Evolutionary conservation across 2,888 invertebrate genomes (phyloP).

Genomic region (Hipparchia semele): DNA sequence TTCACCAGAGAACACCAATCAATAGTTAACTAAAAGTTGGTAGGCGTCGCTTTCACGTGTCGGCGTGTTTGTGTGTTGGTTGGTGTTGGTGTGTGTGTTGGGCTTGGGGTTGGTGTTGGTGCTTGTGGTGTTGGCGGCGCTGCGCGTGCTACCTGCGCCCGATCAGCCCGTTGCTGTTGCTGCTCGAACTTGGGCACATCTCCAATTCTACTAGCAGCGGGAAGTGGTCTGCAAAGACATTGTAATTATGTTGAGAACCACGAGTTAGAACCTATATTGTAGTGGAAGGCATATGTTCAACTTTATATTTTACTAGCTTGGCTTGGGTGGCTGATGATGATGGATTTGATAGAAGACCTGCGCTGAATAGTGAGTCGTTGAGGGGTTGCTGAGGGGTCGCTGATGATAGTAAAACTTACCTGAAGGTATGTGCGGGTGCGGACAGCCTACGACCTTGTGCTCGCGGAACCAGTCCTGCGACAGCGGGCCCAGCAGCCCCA

Average conservation of each 20-base stretch:
- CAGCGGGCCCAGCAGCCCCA: slow-evolving; percentile 97
- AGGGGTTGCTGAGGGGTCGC: too few species aligned
- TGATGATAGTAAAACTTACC: slow-evolving; percentile 63
- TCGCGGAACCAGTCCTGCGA: slow-evolving; percentile 97
- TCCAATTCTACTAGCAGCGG: slow-evolving; percentile 95
- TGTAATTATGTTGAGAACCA: not conserved
- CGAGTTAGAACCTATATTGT: too few species aligned
- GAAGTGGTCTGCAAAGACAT: slow-evolving; percentile 89
- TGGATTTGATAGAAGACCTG: too few species aligned
- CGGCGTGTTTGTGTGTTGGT: slow-evolving; percentile 24
- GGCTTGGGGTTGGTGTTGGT: slow-evolving; percentile 25
- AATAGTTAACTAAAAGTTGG: slow-evolving; percentile 31
- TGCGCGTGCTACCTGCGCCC: slow-evolving; percentile 90
- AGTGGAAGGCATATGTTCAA: too few species aligned
- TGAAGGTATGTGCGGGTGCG: slow-evolving; percentile 98
- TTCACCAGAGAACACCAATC: not conserved
- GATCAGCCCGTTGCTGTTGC: slow-evolving; percentile 91
- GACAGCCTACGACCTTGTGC: slow-evolving; percentile 98
- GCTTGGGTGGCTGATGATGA: too few species aligned
- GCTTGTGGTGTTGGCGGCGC: slow-evolving; percentile 47
- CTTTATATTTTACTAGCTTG: too few species aligned
- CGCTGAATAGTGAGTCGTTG: too few species aligned
- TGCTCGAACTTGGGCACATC: slow-evolving; percentile 90
- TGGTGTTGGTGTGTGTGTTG: slow-evolving; percentile 38
- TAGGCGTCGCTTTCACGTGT: slow-evolving; percentile 36